phyloP scores from a whole-genome alignment of 1,140 invertebrate species.

The Lepidurus arcticus region DNA sequence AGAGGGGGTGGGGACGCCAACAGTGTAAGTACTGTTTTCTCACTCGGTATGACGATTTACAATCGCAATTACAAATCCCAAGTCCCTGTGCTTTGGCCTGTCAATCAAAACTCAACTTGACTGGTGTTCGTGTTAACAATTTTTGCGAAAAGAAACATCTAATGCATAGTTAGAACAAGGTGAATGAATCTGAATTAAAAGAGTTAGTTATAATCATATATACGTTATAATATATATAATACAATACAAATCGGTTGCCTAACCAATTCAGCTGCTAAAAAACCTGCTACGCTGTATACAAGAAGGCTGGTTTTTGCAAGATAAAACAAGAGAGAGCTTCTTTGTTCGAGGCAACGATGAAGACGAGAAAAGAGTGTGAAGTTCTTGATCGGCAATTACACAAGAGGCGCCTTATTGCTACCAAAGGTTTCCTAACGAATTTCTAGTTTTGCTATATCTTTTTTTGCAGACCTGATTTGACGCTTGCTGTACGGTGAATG shows the following conservation, averaged over 20 bases:
- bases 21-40: background rate
- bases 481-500: background rate
- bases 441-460: background rate
- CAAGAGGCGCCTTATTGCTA: slow-evolving; percentile 4
- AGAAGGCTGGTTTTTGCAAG: slow-evolving; percentile 8
- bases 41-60: background rate
- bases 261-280: background rate
- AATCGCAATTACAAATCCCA: background rate
- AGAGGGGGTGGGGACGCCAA: background rate
- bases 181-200: slow-evolving; percentile 16
- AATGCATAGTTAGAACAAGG: slow-evolving; percentile 19
- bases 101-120: slow-evolving; percentile 16
- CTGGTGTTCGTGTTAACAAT: background rate
- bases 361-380: background rate
- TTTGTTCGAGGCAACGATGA: background rate
- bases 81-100: background rate
- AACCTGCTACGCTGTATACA: slow-evolving; percentile 13
- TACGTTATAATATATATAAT: slow-evolving; percentile 1
- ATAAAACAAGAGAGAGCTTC: background rate
- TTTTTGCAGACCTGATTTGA: background rate
- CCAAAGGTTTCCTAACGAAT: background rate
- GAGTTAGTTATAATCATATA: background rate
- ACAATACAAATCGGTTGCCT: background rate
- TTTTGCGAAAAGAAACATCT: slow-evolving; percentile 4
- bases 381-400: background rate